phyloP scores from a whole-genome alignment of 2,888 invertebrate genomes.

The Trichopria drosophilae region DNA sequence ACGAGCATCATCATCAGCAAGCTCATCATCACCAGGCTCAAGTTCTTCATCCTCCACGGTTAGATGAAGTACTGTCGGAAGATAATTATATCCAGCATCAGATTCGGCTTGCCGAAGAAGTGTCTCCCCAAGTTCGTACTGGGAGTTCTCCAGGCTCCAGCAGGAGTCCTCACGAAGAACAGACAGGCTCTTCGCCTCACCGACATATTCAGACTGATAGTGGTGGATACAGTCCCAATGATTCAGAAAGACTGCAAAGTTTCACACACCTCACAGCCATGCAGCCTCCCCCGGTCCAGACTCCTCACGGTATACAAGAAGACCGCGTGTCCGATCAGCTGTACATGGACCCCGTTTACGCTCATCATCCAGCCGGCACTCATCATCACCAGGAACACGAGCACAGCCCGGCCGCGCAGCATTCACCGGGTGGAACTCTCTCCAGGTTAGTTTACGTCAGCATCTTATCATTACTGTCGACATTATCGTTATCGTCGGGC shows the following conservation, averaged over 20 bases:
- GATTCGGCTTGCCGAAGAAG: too few relatives aligned
- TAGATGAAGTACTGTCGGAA: slow-evolving; percentile 16
- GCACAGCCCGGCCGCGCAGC: slow-evolving; percentile 15
- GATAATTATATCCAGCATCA: slow-evolving; percentile 12
- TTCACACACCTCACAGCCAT: slow-evolving; percentile 55
- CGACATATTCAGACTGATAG: slow-evolving; percentile 40
- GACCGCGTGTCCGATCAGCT: slow-evolving; percentile 42
- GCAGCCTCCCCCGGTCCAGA: slow-evolving; percentile 41
- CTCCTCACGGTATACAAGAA: slow-evolving; percentile 21
- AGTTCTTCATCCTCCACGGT: slow-evolving; percentile 37
- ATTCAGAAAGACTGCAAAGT: slow-evolving; percentile 47
- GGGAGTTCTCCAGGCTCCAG: slow-evolving; percentile 53
- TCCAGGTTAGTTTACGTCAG: slow-evolving; percentile 44
- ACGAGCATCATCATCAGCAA: slow-evolving; percentile 39
- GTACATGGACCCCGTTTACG: slow-evolving; percentile 51
- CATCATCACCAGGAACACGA: slow-evolving; percentile 27
- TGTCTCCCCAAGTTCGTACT: slow-evolving; percentile 41
- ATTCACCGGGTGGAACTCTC: slow-evolving; percentile 47
- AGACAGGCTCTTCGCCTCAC: slow-evolving; percentile 41
- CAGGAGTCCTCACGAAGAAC: slow-evolving; percentile 47
- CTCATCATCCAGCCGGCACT: slow-evolving; percentile 42
- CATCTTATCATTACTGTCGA: background rate
- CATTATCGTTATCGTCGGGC: too few relatives aligned
- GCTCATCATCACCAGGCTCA: slow-evolving; percentile 51
- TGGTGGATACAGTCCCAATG: slow-evolving; percentile 48